Base-by-base conservation (phyloP, 37 sponge, comb jelly and placozoan species). In the Ianthella basta region DNA sequence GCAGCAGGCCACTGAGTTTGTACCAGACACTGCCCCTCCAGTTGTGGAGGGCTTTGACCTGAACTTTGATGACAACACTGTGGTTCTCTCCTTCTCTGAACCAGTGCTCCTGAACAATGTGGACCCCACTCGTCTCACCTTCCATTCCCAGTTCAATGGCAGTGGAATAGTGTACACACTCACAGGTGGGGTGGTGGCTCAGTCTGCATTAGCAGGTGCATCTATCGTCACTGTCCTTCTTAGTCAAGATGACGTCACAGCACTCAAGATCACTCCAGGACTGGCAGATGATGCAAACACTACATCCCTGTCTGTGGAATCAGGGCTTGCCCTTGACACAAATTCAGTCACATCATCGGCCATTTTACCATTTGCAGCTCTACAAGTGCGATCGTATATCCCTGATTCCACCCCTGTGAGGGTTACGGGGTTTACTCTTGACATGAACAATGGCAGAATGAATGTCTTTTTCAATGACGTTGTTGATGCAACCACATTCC, bases 61-160 rank as follows among this genome's bases (percentile, higher is more conserved):
- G 0, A 89, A 93, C 54, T 65, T 89, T n/a, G 82, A 96, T 39
- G 55, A 59, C 33, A 89, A 91, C 86, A 66, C 67, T 19, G 35
- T 96, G 64, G 87, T 83, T 0, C 68, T 96, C 24, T 37, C 35
- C 60, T 96, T 96, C 75, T 85, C 82, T 30, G 97, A 96, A 60
- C 92, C 97, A 39, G 88, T 96, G 14, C 56, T 89, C 4, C 61
- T 87, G 1, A 40, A 13, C 64, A 82, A 83, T 1, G 20, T 96
- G 27, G 60, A 89, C 27, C 79, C 84, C 1, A 72, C 77, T 18
- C 65, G 80, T 8, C 72, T 89, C 29, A 84, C 70, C 2, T 29
- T 95, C 13, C 38, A 83, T 21, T 83, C 75, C 13, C 41, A 4
- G 18, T 80, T 83, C 12, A 44, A 41, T 27, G 44, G 66, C 15